Evolutionary conservation across 2,888 invertebrate species (phyloP).

Genomic region (Protophormia terraenovae): DNA sequence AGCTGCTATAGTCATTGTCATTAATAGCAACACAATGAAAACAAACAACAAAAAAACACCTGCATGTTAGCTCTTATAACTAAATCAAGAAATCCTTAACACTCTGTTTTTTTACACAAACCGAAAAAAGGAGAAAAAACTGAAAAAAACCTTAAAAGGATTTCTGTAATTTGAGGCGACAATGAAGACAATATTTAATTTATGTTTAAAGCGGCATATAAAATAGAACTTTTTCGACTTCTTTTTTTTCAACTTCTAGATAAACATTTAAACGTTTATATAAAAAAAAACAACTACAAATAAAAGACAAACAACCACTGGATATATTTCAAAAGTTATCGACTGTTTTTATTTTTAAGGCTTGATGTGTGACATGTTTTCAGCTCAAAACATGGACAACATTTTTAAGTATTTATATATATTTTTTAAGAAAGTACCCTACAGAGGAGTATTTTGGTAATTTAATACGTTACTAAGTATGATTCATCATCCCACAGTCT

Average conservation of each 20-base stretch:
- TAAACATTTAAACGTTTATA: conserved; percentile 53
- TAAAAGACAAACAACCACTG: conserved; percentile 45
- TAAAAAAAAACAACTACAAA: neutral
- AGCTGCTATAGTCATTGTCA: conserved; percentile 23
- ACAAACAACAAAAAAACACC: conserved; percentile 43
- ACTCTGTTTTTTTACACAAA: conserved; percentile 17
- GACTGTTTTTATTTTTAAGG: conserved; percentile 56
- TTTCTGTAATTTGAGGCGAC: conserved; percentile 70
- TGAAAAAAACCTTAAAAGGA: conserved; percentile 68
- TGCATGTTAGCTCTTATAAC: conserved; percentile 53
- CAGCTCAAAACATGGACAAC: conserved; percentile 62
- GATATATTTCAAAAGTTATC: conserved; percentile 54
- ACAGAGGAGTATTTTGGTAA: neutral
- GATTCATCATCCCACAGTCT: no score
- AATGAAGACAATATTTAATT: conserved; percentile 69
- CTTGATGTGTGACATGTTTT: conserved; percentile 68
- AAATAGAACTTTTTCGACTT: conserved; percentile 56
- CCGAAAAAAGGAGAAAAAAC: neutral
- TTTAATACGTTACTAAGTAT: no score
- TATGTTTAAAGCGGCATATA: conserved; percentile 65
- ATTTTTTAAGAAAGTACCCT: conserved; percentile 9
- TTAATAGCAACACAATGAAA: conserved; percentile 34
- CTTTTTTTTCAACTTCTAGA: conserved; percentile 31
- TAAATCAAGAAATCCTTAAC: conserved; percentile 58
- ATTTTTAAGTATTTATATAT: conserved; percentile 48